Evolutionary conservation across 2,113 vertebrate species (phyloP).

Genomic region (Recurvirostra avosetta): DNA sequence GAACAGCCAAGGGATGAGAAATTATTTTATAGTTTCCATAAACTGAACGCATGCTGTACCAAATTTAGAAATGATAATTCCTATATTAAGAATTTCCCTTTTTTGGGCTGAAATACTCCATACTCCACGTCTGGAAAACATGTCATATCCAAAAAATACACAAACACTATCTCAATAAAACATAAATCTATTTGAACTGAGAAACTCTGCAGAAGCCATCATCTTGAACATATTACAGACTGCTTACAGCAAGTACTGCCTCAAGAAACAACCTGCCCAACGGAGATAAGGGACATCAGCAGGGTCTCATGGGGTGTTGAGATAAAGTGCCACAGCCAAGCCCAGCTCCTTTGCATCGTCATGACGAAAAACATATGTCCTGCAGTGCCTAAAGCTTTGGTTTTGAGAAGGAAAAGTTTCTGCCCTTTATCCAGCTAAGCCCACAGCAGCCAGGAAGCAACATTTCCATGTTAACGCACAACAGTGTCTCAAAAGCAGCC

Average conservation of each 20-base stretch:
- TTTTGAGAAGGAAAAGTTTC: neutral
- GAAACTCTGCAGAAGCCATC: neutral
- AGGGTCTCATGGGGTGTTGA: neutral
- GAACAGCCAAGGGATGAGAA: neutral
- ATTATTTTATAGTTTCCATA: neutral
- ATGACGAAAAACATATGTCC: neutral
- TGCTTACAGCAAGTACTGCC: neutral
- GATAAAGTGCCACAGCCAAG: conserved; percentile 39
- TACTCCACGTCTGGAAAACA: neutral
- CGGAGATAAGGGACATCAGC: conserved; percentile 17
- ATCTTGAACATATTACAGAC: neutral
- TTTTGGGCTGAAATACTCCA: neutral
- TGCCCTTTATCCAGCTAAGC: neutral
- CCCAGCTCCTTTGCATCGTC: neutral
- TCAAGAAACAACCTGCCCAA: neutral
- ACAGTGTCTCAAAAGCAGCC: neutral
- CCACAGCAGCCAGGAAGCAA: neutral
- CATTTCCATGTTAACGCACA: neutral
- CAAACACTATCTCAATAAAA: conserved; percentile 17
- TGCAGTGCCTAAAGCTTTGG: neutral
- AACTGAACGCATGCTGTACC: neutral
- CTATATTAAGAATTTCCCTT: neutral
- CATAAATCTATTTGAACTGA: neutral
- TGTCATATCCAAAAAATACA: neutral
- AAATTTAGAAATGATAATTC: neutral